A percentile compares a stretch with the other conserved stretches of the same genome.
phyloP scores from a whole-genome alignment of 2,113 vertebrate species.

The Equus quagga region DNA sequence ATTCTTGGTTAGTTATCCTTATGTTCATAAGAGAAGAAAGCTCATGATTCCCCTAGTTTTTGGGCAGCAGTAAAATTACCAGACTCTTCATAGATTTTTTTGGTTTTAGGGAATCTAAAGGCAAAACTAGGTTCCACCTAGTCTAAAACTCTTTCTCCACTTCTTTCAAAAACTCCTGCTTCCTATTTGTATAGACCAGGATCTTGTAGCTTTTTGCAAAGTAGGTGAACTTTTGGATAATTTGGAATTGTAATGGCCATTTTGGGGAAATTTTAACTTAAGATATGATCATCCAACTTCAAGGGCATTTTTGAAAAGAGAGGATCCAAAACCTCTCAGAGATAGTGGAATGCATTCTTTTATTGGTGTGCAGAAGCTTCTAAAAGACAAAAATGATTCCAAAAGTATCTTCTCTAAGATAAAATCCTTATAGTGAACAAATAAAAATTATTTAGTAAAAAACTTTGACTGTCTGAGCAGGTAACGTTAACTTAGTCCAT shows the following conservation, averaged over 20 bases:
- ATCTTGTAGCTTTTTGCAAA: not conserved
- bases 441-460: not conserved
- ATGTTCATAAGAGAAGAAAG: not conserved
- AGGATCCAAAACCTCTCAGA: not conserved
- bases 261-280: not conserved
- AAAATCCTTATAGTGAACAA: not conserved
- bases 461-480: no score
- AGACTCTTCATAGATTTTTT: not conserved
- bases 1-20: not conserved
- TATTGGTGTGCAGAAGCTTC: not conserved
- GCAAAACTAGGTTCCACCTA: not conserved
- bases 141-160: no score
- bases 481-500: no score
- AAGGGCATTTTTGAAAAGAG: not conserved
- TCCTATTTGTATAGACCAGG: not conserved
- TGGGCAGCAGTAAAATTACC: not conserved
- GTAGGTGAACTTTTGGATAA: not conserved
- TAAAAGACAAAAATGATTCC: not conserved
- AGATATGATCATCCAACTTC: not conserved
- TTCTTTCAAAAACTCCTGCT: not conserved
- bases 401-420: not conserved
- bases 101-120: not conserved
- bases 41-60: not conserved
- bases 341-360: not conserved
- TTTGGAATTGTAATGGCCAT: not conserved